A percentile compares a stretch with the other conserved stretches of the same genome.
Conservation (phyloP, 2,113 vertebrate genomes). For the Scolopax mira region DNA sequence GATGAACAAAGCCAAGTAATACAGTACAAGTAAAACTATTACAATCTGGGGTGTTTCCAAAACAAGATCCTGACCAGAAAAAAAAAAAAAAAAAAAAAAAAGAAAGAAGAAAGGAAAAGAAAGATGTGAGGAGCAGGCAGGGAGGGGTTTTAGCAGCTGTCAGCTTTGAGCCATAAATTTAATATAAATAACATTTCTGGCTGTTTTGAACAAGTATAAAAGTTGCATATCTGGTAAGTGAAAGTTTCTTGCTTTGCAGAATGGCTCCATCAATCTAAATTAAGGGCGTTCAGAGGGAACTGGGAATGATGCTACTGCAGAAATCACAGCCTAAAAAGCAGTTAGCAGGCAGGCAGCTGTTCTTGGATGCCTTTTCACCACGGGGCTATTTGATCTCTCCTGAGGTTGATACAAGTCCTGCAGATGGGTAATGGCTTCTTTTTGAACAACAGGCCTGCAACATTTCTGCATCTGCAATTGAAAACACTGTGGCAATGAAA, state of each 20-base stretch:
- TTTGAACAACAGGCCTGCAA: conserved; percentile 12
- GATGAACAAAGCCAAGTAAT: conserved; percentile 45
- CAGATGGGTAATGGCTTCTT: background rate
- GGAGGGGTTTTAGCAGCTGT: background rate
- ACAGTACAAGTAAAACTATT: conserved; percentile 24
- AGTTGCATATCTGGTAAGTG: background rate
- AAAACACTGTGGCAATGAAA: background rate
- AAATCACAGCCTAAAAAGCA: background rate
- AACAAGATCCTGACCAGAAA: background rate
- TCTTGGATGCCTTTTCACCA: conserved; percentile 2
- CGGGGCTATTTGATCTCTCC: conserved; percentile 31
- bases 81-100: too few species aligned
- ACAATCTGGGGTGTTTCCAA: conserved; percentile 43
- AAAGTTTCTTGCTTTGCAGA: conserved; percentile 17
- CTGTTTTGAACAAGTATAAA: background rate
- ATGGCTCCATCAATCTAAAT: background rate
- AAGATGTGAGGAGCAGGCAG: background rate
- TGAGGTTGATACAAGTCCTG: background rate
- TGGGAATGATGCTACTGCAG: background rate
- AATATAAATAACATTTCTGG: conserved; percentile 2
- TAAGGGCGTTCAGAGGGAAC: background rate
- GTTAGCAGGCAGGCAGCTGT: conserved; percentile 34
- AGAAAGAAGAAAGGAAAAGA: background rate
- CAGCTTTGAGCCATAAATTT: conserved; percentile 20
- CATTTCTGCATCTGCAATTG: conserved; percentile 24